Evolutionary conservation across 1,140 invertebrate genomes (phyloP).

Genomic region (Neotoxoptera formosana): DNA sequence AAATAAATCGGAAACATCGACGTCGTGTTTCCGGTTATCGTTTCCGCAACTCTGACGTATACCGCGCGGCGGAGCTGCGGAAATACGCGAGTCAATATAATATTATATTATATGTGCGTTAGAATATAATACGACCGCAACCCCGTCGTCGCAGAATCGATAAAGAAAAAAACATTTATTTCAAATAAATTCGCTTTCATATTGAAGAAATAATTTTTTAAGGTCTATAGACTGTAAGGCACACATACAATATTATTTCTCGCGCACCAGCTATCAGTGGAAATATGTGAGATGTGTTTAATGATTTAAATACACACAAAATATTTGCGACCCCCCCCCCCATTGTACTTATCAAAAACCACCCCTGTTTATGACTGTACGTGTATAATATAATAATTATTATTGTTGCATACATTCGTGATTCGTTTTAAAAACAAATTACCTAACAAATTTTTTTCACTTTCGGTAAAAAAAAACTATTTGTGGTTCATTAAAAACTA

Average conservation of each 20-base stretch:
- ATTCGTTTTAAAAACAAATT: background rate
- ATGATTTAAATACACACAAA: no score
- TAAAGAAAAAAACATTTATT: no score
- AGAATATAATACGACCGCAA: background rate
- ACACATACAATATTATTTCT: no score
- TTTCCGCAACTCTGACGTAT: background rate
- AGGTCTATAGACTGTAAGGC: no score
- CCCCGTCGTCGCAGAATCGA: background rate
- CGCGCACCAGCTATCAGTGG: no score
- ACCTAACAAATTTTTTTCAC: background rate
- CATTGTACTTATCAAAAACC: background rate
- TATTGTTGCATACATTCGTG: background rate
- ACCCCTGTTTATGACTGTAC: background rate
- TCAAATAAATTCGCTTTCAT: no score
- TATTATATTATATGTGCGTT: background rate
- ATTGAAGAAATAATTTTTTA: no score
- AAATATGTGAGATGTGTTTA: no score
- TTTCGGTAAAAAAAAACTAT: background rate
- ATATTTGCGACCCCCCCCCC: no score
- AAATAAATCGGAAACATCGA: conserved; percentile 41
- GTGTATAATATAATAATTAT: background rate
- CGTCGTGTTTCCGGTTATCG: conserved; percentile 44
- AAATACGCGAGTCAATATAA: background rate
- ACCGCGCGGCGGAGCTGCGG: background rate
- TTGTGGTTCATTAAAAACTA: background rate